Base-by-base conservation (phyloP, 2,888 invertebrate genomes). In the Thera britannica region DNA sequence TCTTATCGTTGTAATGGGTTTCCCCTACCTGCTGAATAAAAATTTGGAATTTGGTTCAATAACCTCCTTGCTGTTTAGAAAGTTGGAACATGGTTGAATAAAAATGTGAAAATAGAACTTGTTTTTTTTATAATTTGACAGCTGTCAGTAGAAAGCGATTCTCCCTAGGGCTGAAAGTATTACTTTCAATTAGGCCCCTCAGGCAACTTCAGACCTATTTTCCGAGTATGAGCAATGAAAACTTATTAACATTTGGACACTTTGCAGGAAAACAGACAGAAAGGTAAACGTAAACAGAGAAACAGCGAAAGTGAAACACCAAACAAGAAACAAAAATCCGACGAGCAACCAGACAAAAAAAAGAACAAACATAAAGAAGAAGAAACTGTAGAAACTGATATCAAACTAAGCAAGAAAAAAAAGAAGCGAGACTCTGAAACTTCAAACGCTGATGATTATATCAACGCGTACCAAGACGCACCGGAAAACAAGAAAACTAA, bases 211-310 rank as follows among this genome's bases (percentile, higher is more conserved):
- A 23, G 23, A 23, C 23, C 23, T 23, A 23, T 1, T 23, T 23
- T 23, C 23, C 23, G 23, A 23, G 23, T 23, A 23, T 23, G 23
- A 23, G 23, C 23, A 23, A 23, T 23, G 23, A 23, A 23, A 23
- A 23, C 23, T 23, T 41, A 41, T 41, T 5, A 0, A 49, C 48
- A 2, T n/a, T 5, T n/a, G n/a, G n/a, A 23, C 35, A 12, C 38
- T 58, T 73, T 73, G 34, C 76, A 90, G 90, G 78, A 80, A 72
- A 80, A 78, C 60, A 71, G 52, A 0, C 75, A 69, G n/a, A n/a
- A 58, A 2, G 68, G 73, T 4, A 88, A 85, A 76, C 77, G 81
- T 2, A 83, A 84, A 69, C 72, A 73, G 48, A 69, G 63, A 2
- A 68, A 72, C 3, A 74, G 75, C 12, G 77, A 79, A 12, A 68